phyloP scores from a whole-genome alignment of 2,888 invertebrate species.

The Ophioninae sp. region DNA sequence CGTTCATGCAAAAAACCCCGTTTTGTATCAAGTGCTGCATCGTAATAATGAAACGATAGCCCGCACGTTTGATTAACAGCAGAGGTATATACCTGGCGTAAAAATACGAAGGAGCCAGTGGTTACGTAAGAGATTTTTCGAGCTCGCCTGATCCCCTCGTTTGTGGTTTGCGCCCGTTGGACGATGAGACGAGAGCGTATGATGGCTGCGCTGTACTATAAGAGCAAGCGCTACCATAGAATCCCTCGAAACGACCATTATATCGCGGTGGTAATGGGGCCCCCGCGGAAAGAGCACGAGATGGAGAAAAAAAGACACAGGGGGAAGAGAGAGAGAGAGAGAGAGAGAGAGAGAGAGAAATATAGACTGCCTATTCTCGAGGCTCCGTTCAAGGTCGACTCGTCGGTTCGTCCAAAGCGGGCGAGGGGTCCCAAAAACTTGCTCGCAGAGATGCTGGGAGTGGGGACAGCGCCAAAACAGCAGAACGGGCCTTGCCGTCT shows the following conservation, averaged over 20 bases:
- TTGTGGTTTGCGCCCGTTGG: constrained; percentile 31
- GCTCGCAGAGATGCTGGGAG: constrained; percentile 6
- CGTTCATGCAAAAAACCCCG: neutral
- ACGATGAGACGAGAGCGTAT: constrained; percentile 55
- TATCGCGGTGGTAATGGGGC: constrained; percentile 70
- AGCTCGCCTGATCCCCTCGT: constrained; percentile 24
- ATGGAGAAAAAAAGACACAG: constrained; percentile 14
- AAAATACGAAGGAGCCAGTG: constrained; percentile 35
- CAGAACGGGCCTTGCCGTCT: constrained; percentile 48
- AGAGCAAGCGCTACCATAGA: constrained; percentile 60
- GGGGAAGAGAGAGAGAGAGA: constrained; percentile 14
- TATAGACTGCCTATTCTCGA: constrained; percentile 61
- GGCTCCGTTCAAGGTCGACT: constrained; percentile 75
- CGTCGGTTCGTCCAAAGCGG: constrained; percentile 74
- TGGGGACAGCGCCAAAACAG: constrained; percentile 39
- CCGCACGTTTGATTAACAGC: constrained; percentile 51
- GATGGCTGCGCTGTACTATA: constrained; percentile 57
- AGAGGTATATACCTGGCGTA: neutral
- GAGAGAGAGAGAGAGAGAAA: constrained; percentile 23
- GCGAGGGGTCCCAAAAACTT: constrained; percentile 61
- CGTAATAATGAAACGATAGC: constrained; percentile 40
- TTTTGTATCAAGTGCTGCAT: constrained; percentile 6
- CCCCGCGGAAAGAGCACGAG: constrained; percentile 36
- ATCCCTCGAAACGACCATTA: constrained; percentile 75
- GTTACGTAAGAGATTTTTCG: constrained; percentile 52